Base-by-base conservation (phyloP, 2,797 vertebrate genomes). In the Hemitrygon akajei region DNA sequence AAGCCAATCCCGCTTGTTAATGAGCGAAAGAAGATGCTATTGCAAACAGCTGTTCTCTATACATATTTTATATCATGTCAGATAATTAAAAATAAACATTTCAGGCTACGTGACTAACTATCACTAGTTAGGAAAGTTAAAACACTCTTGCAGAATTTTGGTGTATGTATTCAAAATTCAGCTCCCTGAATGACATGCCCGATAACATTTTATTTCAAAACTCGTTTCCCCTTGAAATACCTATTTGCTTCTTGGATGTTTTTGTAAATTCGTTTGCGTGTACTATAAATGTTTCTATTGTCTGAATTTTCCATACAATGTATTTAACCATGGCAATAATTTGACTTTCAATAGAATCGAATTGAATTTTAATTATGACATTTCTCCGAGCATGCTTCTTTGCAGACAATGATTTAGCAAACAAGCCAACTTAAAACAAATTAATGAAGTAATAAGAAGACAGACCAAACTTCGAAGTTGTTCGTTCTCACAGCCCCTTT, bases 1-100 rank as follows among this genome's bases (percentile, higher is more conserved):
- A 93, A 95, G 94, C 80, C 93, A 94, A 94, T 95, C 95, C 95
- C 95, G 94, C 96, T 95, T 95, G 95, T 95, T 95, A 95, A 96
- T 96, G 96, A 96, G 96, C 96, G 95, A 94, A 95, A 95, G 95
- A 96, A 96, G 95, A 95, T 96, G 95, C 96, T 96, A 95, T 95
- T 96, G 96, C 96, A 96, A 97, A 96, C 98, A 99, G 98, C 98
- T 99, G 98, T 97, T 98, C 95, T 97, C 96, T 97, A 98, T 99
- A 96, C 97, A 99, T 99, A 97, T 98, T 99, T 99, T 97, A 99
- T 98, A 96, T 96, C 94, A 96, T 95, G 97, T 96, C 96, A 97
- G 97, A 98, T 98, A 98, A 98, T 97, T 97, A 96, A 97, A 98
- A 97, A 97, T 97, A 97, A 98, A 98, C 97, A 98, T 97, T 97